Conservation (phyloP, 2,888 invertebrate genomes). For the Syritta pipiens region DNA sequence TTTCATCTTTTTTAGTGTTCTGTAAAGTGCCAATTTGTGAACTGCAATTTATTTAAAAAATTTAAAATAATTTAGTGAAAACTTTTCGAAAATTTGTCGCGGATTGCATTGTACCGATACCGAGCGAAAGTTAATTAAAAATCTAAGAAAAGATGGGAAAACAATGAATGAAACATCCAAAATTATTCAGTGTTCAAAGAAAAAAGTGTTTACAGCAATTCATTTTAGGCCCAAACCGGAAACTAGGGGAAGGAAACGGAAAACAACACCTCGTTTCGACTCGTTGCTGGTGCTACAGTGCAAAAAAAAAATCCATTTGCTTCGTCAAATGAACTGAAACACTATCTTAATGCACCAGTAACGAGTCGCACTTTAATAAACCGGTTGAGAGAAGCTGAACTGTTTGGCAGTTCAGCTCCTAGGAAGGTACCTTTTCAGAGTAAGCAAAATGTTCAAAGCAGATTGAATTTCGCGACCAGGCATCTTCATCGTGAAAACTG, state of each 20-base stretch:
- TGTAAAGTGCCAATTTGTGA: not conserved
- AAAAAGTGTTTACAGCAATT: too few species aligned
- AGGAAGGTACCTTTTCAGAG: not conserved
- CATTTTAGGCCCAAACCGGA: not conserved
- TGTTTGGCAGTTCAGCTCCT: not conserved
- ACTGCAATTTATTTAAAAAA: not conserved
- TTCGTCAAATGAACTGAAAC: not conserved
- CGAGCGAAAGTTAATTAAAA: not conserved
- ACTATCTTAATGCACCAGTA: not conserved
- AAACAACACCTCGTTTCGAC: not conserved
- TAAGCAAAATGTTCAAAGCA: not conserved
- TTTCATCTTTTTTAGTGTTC: not conserved
- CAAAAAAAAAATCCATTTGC: too few species aligned
- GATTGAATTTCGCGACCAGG: too few species aligned
- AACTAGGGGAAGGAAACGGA: not conserved
- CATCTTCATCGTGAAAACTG: too few species aligned
- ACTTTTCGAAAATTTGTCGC: not conserved
- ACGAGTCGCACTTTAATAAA: not conserved
- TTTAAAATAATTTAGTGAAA: not conserved
- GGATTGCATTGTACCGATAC: not conserved
- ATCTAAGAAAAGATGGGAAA: not conserved
- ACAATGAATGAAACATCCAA: not conserved
- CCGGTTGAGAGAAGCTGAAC: not conserved
- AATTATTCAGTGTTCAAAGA: not conserved
- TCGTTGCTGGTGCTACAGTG: not conserved